A percentile compares a stretch with the other conserved stretches of the same genome.
Conservation (phyloP, 2,113 vertebrate species). For the Pachyramphus minor region DNA sequence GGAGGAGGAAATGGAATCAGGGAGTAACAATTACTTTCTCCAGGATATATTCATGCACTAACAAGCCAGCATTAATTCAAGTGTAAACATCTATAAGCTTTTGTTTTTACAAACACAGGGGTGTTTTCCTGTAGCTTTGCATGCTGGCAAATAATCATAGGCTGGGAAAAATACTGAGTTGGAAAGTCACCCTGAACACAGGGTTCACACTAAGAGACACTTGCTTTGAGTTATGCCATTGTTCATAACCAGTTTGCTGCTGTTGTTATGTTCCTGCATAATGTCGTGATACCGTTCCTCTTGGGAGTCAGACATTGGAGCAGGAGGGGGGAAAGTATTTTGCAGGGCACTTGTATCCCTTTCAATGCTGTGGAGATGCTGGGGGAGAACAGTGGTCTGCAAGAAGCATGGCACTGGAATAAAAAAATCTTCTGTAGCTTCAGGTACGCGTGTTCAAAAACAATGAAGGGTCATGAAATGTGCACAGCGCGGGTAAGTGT, state of each 20-base stretch:
- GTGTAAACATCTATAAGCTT: conserved; percentile 40
- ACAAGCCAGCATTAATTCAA: conserved; percentile 31
- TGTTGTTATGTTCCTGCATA: not conserved
- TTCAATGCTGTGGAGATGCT: not conserved
- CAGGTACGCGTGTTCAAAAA: not conserved
- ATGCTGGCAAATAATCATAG: not conserved
- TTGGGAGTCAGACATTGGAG: not conserved
- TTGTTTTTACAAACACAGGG: not conserved
- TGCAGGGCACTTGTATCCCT: not conserved
- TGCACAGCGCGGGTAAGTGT: not conserved
- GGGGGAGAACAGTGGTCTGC: not conserved
- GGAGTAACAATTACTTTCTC: conserved; percentile 30
- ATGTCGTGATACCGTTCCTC: not conserved
- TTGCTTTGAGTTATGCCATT: not conserved
- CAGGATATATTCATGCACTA: conserved; percentile 27
- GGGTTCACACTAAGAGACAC: not conserved
- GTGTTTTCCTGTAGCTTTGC: not conserved
- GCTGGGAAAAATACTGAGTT: not conserved
- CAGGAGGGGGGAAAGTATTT: not conserved
- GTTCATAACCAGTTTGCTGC: not conserved
- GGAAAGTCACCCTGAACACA: not conserved
- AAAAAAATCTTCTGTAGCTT: not conserved
- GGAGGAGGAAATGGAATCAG: conserved; percentile 45
- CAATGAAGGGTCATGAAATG: not conserved
- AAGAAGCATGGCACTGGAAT: not conserved